phyloP scores from a whole-genome alignment of 1,140 invertebrate species.

The Hirudo medicinalis region DNA sequence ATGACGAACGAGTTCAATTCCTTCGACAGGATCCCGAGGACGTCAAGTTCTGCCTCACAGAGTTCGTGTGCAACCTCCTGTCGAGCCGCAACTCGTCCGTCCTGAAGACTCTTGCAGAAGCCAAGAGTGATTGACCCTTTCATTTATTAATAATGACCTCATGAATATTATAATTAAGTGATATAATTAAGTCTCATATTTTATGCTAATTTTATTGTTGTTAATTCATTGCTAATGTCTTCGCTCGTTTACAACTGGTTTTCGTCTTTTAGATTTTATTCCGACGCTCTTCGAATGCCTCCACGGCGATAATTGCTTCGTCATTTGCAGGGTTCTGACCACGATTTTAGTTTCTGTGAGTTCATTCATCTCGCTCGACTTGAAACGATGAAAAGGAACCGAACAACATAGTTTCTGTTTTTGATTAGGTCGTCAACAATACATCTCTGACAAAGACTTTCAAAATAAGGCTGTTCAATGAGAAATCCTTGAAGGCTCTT shows the following conservation, averaged over 20 bases:
- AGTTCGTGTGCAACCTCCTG: not conserved
- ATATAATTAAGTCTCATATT: too few species aligned
- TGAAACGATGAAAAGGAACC: not conserved
- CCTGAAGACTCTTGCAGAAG: slow-evolving; percentile 1
- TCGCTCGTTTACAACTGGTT: too few species aligned
- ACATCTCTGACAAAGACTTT: not conserved
- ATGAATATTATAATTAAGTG: not conserved
- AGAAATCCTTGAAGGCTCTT: not conserved
- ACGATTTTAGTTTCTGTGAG: not conserved
- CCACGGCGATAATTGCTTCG: not conserved
- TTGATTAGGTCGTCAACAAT: not conserved
- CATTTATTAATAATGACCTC: not conserved
- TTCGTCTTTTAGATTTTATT: not conserved
- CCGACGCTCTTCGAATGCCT: not conserved
- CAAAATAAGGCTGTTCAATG: not conserved
- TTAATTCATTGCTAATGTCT: not conserved
- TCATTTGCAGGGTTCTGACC: not conserved
- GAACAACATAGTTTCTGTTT: not conserved
- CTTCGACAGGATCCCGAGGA: not conserved
- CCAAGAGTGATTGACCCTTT: not conserved
- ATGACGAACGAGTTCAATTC: not conserved
- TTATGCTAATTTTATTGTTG: not conserved
- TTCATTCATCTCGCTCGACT: too few species aligned
- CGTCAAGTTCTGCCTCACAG: not conserved
- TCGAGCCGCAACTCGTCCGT: not conserved